A percentile compares a stretch with the other conserved stretches of the same genome.
phyloP scores from a whole-genome alignment of 2,797 vertebrate species.

The Tokudaia tokunoshimensis region DNA sequence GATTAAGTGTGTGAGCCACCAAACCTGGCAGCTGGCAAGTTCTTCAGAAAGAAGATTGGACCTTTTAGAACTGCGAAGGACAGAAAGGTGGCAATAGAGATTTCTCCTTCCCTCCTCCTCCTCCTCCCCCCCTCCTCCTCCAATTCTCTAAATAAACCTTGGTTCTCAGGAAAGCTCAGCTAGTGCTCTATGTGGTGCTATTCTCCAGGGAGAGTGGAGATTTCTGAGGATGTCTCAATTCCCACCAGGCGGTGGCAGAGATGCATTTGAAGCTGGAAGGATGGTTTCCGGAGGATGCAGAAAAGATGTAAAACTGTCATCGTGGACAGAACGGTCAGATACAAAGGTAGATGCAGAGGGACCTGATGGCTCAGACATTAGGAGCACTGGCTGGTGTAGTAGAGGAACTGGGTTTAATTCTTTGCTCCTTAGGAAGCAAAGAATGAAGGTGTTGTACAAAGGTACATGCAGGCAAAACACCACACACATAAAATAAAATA shows the following conservation, averaged over 20 bases:
- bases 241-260: not conserved
- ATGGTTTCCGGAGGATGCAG: not conserved
- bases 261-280: not conserved
- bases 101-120: not conserved
- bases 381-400: not conserved
- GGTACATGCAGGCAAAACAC: not conserved
- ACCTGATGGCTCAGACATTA: not conserved
- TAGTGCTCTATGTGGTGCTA: too few species aligned
- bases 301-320: not conserved
- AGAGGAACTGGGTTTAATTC: not conserved
- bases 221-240: not conserved
- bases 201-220: not conserved
- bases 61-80: not conserved
- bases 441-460: not conserved
- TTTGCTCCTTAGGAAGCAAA: not conserved
- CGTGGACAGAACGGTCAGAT: not conserved
- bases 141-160: not conserved
- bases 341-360: not conserved
- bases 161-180: not conserved
- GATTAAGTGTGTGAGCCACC: not conserved
- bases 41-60: not conserved
- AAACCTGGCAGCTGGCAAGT: not conserved
- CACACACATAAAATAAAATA: not conserved
- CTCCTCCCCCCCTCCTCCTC: rapidly evolving
- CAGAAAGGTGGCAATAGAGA: not conserved